Evolutionary conservation across 2,797 vertebrate genomes (phyloP).

Genomic region (Acropternis orthonyx): DNA sequence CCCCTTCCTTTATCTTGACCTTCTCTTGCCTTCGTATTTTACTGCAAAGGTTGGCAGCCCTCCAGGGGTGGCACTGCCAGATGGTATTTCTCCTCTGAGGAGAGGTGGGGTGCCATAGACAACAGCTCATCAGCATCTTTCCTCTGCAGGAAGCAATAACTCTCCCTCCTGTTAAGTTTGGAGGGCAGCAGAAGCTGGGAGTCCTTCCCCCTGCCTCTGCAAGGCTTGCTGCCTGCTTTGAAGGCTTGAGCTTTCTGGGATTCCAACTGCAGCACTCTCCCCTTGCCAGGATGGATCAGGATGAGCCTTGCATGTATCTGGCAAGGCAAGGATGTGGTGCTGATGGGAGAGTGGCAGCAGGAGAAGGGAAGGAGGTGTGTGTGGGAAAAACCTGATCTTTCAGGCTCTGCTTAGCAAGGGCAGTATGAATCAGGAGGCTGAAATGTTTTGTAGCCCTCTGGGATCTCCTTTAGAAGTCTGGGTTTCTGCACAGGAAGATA

Average conservation of each 20-base stretch:
- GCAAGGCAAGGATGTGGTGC: neutral
- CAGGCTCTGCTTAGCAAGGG: neutral
- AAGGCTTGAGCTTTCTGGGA: neutral
- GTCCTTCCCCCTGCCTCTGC: neutral
- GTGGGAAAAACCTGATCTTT: neutral
- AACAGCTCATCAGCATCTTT: conserved; percentile 56
- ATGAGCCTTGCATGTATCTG: neutral
- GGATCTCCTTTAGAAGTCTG: conserved; percentile 18
- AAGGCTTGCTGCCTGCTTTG: neutral
- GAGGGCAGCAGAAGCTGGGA: conserved; percentile 10
- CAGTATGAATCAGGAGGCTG: neutral
- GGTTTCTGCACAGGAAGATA: conserved; percentile 33
- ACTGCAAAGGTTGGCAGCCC: conserved; percentile 60
- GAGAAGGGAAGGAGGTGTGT: neutral
- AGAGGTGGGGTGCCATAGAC: conserved; percentile 42
- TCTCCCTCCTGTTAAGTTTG: neutral
- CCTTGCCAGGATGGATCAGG: neutral
- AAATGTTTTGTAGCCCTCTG: conserved; percentile 24
- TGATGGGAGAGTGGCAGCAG: neutral
- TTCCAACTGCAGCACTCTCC: neutral
- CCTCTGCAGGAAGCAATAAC: conserved; percentile 27
- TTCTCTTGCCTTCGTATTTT: conserved; percentile 42
- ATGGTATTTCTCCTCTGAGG: conserved; percentile 59
- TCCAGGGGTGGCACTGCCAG: conserved; percentile 59
- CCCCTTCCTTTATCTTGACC: conserved; percentile 45